phyloP scores from a whole-genome alignment of 2,113 vertebrate species.

The Semnornis frantzii region DNA sequence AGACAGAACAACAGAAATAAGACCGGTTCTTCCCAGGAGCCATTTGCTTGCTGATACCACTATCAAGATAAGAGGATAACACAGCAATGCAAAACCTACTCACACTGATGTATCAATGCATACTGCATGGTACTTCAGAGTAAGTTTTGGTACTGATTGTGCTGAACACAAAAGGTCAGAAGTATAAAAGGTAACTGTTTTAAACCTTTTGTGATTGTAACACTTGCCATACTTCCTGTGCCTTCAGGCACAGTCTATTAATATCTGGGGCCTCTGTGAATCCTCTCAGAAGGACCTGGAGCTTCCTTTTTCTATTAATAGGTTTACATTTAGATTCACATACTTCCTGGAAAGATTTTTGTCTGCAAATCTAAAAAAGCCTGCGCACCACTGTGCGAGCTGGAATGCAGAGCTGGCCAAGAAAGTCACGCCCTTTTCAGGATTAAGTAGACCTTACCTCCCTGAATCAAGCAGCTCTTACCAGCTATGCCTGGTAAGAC shows the following conservation, averaged over 20 bases:
- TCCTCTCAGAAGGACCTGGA: neutral
- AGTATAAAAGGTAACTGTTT: neutral
- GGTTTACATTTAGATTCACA: neutral
- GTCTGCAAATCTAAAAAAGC: neutral
- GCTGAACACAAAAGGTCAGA: neutral
- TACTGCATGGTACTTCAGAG: neutral
- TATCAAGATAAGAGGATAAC: neutral
- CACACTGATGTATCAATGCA: neutral
- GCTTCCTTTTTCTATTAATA: neutral
- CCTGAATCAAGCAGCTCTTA: neutral
- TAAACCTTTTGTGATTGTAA: neutral
- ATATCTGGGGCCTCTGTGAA: neutral
- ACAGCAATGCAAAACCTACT: neutral
- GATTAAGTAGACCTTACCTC: neutral
- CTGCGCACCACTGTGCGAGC: neutral
- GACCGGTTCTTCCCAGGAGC: neutral
- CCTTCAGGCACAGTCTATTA: neutral
- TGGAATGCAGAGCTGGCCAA: neutral
- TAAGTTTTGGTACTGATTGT: neutral
- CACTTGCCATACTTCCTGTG: neutral
- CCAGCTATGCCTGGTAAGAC: neutral
- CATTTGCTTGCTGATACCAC: neutral
- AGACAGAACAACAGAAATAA: neutral
- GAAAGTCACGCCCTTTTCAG: neutral
- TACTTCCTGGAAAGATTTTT: neutral